Conservation (phyloP, 2,888 invertebrate species). For the Maniola hyperantus region DNA sequence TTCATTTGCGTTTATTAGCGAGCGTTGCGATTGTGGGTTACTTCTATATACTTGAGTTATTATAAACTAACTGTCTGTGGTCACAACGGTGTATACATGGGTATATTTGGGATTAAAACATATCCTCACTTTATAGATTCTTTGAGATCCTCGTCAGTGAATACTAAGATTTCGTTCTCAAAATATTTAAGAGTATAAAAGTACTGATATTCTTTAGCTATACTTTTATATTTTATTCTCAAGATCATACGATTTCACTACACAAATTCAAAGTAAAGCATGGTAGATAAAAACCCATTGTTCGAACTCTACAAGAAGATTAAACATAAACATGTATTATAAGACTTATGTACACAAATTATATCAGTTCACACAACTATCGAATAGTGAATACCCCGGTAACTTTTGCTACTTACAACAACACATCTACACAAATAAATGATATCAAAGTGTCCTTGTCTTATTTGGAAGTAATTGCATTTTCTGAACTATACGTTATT, state of each 20-base stretch:
- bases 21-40: no score
- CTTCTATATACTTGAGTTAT: no score
- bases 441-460: neutral
- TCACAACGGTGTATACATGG: no score
- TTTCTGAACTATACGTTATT: neutral
- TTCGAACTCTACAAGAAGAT: constrained; percentile 27
- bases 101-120: no score
- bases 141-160: no score
- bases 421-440: neutral
- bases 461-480: no score
- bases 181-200: no score
- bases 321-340: constrained; percentile 35
- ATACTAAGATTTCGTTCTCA: no score
- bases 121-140: no score
- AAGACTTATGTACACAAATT: constrained; percentile 28
- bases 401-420: constrained; percentile 5
- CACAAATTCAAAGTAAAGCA: constrained; percentile 24
- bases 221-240: constrained; percentile 19
- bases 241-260: constrained; percentile 28
- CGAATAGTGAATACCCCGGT: neutral
- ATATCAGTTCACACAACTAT: constrained; percentile 27
- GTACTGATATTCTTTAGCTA: no score
- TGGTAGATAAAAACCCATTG: constrained; percentile 28
- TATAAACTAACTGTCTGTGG: no score
- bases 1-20: no score